These are phyloP conservation scores for Elgaria multicarinata DNA, from an alignment of 2,113 vertebrate species.

Conservation along the genomic window DNA sequence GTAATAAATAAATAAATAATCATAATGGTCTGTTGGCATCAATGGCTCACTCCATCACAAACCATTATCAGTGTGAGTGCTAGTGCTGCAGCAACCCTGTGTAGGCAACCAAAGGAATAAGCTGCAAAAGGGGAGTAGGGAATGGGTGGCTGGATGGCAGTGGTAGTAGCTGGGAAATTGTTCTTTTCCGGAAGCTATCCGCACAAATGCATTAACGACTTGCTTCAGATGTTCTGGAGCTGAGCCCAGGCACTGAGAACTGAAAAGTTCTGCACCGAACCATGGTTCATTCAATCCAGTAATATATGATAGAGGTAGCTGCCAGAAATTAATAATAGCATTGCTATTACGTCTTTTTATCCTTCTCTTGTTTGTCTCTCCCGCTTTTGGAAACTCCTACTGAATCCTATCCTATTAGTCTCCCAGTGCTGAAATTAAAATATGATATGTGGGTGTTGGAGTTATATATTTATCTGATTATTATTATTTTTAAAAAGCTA, in stretches of 20 bases:
- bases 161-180: background rate
- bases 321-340: constrained; percentile 49
- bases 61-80: background rate
- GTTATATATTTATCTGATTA: constrained; percentile 79
- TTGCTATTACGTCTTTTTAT: constrained; percentile 27
- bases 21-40: background rate
- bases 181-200: background rate
- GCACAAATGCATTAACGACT: background rate
- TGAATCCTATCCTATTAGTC: constrained; percentile 61
- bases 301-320: constrained; percentile 65
- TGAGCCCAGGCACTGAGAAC: background rate
- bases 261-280: constrained; percentile 11
- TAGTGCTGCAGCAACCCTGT: background rate
- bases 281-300: constrained; percentile 43
- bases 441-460: constrained; percentile 57
- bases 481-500: constrained; percentile 28
- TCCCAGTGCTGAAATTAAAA: constrained; percentile 67
- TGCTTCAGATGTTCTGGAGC: constrained; percentile 8
- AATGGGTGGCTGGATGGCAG: background rate
- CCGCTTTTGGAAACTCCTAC: constrained; percentile 58
- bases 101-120: background rate
- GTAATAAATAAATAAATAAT: too few relatives aligned
- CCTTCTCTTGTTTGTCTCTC: constrained; percentile 46
- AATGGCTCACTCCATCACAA: background rate
- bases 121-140: background rate